Conservation (phyloP, 1,140 invertebrate genomes). For the Anastrepha ludens region DNA sequence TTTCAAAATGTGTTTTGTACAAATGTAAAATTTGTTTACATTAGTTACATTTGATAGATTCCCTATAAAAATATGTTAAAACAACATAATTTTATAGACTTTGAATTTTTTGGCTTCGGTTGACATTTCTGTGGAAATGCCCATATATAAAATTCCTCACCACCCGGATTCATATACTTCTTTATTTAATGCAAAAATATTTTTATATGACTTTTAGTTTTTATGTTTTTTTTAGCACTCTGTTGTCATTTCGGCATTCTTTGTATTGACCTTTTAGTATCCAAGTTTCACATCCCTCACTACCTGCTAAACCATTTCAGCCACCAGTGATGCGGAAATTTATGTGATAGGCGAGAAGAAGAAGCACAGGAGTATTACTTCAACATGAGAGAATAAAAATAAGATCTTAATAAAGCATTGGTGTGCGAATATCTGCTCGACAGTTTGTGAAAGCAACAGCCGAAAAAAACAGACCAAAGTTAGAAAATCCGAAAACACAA, state of each 20-base stretch:
- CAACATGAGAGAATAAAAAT: neutral
- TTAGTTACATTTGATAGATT: too few species aligned
- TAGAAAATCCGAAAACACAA: neutral
- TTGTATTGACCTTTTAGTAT: neutral
- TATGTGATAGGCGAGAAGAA: too few species aligned
- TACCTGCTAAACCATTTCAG: neutral
- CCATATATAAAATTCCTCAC: too few species aligned
- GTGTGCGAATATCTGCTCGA: neutral
- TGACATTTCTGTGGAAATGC: too few species aligned
- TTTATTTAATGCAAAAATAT: neutral
- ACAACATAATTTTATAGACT: too few species aligned
- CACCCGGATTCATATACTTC: too few species aligned
- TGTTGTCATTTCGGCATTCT: neutral
- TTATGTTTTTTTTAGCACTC: neutral
- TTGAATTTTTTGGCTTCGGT: too few species aligned
- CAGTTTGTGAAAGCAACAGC: neutral
- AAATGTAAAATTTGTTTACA: too few species aligned
- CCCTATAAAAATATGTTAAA: too few species aligned
- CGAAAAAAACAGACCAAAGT: neutral
- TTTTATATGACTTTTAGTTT: neutral
- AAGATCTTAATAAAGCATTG: neutral
- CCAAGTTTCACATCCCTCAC: neutral
- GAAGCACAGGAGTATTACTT: neutral
- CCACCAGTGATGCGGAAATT: neutral
- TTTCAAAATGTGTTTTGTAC: too few species aligned